phyloP scores from a whole-genome alignment of 1,140 invertebrate genomes.

The Procambarus virginalis region DNA sequence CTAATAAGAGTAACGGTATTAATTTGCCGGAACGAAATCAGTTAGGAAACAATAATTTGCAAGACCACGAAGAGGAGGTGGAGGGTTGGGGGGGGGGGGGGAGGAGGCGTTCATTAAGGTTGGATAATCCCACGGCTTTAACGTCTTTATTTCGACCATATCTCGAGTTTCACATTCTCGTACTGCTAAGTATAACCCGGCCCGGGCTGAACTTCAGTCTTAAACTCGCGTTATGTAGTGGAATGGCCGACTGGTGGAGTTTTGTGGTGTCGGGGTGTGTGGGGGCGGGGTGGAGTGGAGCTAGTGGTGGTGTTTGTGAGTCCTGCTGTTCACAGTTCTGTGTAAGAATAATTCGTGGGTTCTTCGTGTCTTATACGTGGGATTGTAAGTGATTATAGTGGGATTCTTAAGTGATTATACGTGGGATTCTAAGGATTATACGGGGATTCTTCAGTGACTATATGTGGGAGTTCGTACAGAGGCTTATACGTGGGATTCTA shows the following conservation, averaged over 20 bases:
- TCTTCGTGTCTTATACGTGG: too few relatives aligned
- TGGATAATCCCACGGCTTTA: constrained; percentile 22
- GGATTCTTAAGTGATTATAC: too few relatives aligned
- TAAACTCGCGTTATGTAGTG: constrained; percentile 10
- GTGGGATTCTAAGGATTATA: too few relatives aligned
- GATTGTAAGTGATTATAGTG: too few relatives aligned
- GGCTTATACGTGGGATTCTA: background rate
- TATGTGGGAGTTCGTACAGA: background rate
- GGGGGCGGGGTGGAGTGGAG: background rate
- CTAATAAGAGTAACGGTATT: constrained; percentile 33
- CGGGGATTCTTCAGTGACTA: too few relatives aligned
- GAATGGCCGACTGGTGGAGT: constrained; percentile 12
- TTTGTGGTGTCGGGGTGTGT: background rate
- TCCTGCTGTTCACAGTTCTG: too few relatives aligned
- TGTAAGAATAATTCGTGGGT: too few relatives aligned
- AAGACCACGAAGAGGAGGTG: background rate
- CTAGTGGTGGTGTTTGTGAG: too few relatives aligned
- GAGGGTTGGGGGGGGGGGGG: background rate
- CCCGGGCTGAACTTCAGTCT: background rate
- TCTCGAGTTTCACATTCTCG: constrained; percentile 40
- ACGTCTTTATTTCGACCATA: constrained; percentile 38
- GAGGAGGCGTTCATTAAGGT: background rate
- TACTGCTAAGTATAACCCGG: constrained; percentile 20
- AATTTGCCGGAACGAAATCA: constrained; percentile 35
- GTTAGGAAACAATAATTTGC: constrained; percentile 19